A percentile compares a stretch with the other conserved stretches of the same genome.
These are phyloP conservation scores for Drosophila nr. fundita DNA, from an alignment of 2,888 invertebrate genomes.

Conservation along the genomic window DNA sequence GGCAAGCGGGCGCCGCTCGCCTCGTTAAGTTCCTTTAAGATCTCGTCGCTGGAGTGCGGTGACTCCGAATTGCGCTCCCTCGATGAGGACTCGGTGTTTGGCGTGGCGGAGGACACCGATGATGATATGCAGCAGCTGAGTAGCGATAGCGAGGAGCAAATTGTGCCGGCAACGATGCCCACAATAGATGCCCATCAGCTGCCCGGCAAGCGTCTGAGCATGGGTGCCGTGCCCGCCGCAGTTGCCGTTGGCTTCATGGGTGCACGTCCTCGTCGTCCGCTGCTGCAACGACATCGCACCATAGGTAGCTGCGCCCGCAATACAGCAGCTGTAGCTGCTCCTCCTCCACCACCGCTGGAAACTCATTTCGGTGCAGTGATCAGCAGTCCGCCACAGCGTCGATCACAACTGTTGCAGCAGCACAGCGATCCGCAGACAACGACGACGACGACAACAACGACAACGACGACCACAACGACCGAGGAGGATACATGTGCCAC, in stretches of 20 bases:
- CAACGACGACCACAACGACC: constrained; percentile 78
- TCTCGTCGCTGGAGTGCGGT: constrained; percentile 88
- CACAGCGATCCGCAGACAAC: constrained; percentile 84
- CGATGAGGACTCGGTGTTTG: constrained; percentile 93
- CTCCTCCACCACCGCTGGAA: constrained; percentile 75
- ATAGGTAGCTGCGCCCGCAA: constrained; percentile 81
- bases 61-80: constrained; percentile 91
- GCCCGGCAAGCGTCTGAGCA: constrained; percentile 72
- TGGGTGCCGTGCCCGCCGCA: constrained; percentile 47
- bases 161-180: constrained; percentile 28
- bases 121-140: constrained; percentile 94
- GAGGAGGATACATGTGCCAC: constrained; percentile 84
- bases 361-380: constrained; percentile 82
- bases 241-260: constrained; percentile 16
- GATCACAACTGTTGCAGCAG: constrained; percentile 82
- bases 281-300: constrained; percentile 83
- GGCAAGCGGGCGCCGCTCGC: constrained; percentile 89
- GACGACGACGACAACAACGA: constrained; percentile 71
- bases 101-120: constrained; percentile 90
- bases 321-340: constrained; percentile 59
- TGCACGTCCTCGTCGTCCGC: constrained; percentile 72
- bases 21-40: constrained; percentile 91
- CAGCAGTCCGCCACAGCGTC: constrained; percentile 76
- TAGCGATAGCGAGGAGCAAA: constrained; percentile 90
- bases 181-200: constrained; percentile 28